Evolutionary conservation across 2,113 vertebrate species (phyloP), one percentile per base, ranked within the genome.

Genomic region (Aphyosemion australe): DNA sequence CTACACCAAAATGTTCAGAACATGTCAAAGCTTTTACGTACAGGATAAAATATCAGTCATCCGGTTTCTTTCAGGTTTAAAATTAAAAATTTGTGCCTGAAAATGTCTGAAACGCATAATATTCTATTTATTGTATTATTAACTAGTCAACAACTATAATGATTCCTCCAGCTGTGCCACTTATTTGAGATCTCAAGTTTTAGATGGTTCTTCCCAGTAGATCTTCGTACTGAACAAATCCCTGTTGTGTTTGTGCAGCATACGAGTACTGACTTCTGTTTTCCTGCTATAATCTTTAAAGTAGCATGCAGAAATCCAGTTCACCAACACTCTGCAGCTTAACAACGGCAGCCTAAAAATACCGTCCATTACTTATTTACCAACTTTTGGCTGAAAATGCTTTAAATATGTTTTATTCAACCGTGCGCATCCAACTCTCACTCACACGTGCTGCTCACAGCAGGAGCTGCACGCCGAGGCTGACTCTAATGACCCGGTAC

Each of bases 401-500:
- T 63, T 41, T 45, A 55, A 56, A 45, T 69, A 75, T 81, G 62
- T 86, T 80, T 87, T 82, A 80, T 87, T 85, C 55, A 86, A 80
- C 50, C 2, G 2, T 45, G 41, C 26, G 3, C 47, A 39, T 65
- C 13, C 45, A 69, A 0, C 21, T 52, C 34, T 71, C 18, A 37
- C 12, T 72, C 63, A 20, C 31, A 2, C 5, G 1, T 48, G 52
- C 47, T 11, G 21, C 51, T 72, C 46, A n/a, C 74, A 55, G 8
- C 76, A 90, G 88, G 83, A 82, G 62, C 72, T 83, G 41, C 56
- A 82, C 64, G 19, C 51, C 9, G 81, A 89, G 12, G 32, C 7
- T 0, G 49, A 34, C 26, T 54, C 45, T 1, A 52, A 79, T 18
- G 91, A 89, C 4, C 92, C 92, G 0, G 91, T 95, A 65, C 81